Percentiles rank a stretch among this genome's conserved stretches.
These are phyloP conservation scores for Oligia strigilis DNA, from an alignment of 2,888 invertebrate genomes.

Conservation along the genomic window DNA sequence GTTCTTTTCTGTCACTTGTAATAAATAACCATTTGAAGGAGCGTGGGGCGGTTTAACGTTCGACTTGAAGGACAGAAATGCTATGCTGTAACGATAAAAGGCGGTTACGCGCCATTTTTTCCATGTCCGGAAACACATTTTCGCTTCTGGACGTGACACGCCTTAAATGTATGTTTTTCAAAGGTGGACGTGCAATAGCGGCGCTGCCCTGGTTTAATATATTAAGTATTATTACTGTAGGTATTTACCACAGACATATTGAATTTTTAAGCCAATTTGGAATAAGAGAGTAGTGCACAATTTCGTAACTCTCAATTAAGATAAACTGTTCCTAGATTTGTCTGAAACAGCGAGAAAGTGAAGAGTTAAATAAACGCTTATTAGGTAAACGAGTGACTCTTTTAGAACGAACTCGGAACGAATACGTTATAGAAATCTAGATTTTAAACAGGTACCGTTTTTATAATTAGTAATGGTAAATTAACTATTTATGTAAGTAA, in stretches of 20 bases:
- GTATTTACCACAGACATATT: neutral
- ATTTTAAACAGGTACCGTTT: neutral
- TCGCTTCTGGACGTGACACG: conserved; percentile 79
- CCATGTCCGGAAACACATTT: conserved; percentile 83
- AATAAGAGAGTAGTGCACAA: neutral
- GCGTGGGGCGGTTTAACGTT: conserved; percentile 70
- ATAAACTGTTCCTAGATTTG: conserved; percentile 2
- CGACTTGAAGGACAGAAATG: conserved; percentile 61
- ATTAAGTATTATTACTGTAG: neutral
- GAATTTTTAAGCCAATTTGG: neutral
- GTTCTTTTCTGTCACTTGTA: conserved; percentile 77
- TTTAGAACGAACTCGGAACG: neutral
- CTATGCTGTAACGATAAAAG: conserved; percentile 78
- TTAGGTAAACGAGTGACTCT: conserved; percentile 28
- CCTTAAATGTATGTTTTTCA: conserved; percentile 71
- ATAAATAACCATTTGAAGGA: conserved; percentile 75
- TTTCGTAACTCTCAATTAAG: conserved; percentile 6
- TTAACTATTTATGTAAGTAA: neutral
- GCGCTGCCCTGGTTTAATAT: neutral
- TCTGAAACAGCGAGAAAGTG: conserved; percentile 10
- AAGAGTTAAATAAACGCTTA: conserved; percentile 31
- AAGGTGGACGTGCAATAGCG: conserved; percentile 68
- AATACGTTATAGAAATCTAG: conserved; percentile 18
- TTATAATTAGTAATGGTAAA: conserved; percentile 14
- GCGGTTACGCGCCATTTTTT: conserved; percentile 79